phyloP scores from a whole-genome alignment of 2,113 vertebrate species.

The Petrocephalus microphthalmus region DNA sequence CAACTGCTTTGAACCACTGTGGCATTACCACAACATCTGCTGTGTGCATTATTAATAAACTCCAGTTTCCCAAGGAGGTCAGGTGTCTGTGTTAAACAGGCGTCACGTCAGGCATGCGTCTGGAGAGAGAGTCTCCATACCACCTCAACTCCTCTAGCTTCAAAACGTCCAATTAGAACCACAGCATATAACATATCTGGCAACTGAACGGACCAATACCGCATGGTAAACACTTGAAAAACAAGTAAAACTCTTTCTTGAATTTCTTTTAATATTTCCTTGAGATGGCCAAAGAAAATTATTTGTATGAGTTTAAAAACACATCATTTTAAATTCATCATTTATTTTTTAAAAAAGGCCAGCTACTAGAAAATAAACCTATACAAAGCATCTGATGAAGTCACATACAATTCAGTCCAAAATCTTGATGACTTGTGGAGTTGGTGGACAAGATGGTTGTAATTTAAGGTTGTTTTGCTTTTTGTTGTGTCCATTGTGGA shows the following conservation, averaged over 20 bases:
- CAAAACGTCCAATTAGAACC: background rate
- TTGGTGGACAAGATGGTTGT: background rate
- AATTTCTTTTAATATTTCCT: background rate
- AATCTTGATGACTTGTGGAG: background rate
- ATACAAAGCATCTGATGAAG: background rate
- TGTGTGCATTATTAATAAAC: slow-evolving; percentile 19
- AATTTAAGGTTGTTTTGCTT: background rate
- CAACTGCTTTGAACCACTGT: background rate
- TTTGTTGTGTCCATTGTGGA: background rate
- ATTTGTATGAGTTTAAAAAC: background rate
- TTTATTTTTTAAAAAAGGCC: background rate
- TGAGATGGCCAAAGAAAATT: background rate
- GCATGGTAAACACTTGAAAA: background rate
- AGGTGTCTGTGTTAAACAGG: background rate
- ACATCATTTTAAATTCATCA: background rate
- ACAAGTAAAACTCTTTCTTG: background rate
- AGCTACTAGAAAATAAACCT: background rate
- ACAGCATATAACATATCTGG: background rate
- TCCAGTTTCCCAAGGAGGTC: slow-evolving; percentile 1
- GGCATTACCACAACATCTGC: slow-evolving; percentile 18
- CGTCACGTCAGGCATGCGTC: background rate
- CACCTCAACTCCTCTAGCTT: background rate
- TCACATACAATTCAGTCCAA: background rate
- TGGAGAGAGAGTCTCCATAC: background rate
- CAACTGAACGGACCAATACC: background rate